Evolutionary conservation across 2,113 vertebrate genomes (phyloP).

Genomic region (Cephalopterus ornatus): DNA sequence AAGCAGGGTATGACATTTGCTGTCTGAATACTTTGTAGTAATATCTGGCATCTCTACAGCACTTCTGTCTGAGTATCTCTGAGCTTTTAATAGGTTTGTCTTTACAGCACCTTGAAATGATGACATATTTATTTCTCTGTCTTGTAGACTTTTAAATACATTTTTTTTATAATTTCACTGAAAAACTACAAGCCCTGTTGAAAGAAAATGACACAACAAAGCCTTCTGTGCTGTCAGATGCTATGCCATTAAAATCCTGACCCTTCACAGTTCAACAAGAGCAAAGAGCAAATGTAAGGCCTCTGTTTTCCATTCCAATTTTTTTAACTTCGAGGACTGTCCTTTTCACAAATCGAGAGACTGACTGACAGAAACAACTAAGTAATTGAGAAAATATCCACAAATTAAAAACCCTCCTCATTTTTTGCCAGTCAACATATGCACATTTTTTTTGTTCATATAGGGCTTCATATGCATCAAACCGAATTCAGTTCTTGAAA

Average conservation of each 20-base stretch:
- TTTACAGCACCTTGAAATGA: not conserved
- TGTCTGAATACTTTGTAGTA: constrained; percentile 41
- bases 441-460: not conserved
- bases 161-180: not conserved
- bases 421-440: not conserved
- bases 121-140: not conserved
- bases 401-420: not conserved
- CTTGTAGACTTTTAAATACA: not conserved
- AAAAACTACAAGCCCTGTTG: not conserved
- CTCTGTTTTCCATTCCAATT: not conserved
- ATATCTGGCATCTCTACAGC: constrained; percentile 13
- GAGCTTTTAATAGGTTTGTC: constrained; percentile 13
- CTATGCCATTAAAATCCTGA: not conserved
- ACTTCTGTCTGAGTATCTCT: not conserved
- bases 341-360: not conserved
- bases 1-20: constrained; percentile 34
- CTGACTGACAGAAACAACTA: not conserved
- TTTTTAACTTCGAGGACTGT: not conserved
- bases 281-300: not conserved
- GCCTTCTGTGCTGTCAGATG: not conserved
- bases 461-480: not conserved
- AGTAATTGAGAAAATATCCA: not conserved
- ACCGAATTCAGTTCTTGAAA: not conserved
- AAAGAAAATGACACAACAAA: not conserved
- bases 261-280: not conserved